phyloP scores from a whole-genome alignment of 2,797 vertebrate species.

The Gorsachius magnificus region DNA sequence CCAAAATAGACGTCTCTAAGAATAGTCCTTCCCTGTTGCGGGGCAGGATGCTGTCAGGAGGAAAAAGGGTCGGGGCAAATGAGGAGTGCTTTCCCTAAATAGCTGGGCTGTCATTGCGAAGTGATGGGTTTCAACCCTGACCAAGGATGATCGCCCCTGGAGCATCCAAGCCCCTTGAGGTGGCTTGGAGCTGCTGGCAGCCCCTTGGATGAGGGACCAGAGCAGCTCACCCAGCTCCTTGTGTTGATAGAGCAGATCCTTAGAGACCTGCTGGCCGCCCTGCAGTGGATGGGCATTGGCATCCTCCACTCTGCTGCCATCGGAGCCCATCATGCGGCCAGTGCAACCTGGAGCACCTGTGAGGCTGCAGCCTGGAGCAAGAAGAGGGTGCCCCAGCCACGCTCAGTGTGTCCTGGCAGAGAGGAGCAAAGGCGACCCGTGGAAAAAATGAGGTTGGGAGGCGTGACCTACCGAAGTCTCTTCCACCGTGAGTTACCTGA shows the following conservation, averaged over 20 bases:
- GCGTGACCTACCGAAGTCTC: not conserved
- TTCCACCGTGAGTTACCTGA: not conserved
- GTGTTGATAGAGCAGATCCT: not conserved
- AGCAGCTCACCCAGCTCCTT: not conserved
- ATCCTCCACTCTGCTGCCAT: not conserved
- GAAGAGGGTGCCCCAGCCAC: not conserved
- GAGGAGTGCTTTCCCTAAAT: not conserved
- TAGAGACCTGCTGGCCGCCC: not conserved
- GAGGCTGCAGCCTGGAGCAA: not conserved
- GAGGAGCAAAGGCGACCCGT: fast-evolving
- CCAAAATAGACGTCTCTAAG: constrained; percentile 30
- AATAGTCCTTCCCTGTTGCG: not conserved
- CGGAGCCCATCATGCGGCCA: fast-evolving
- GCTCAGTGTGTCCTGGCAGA: not conserved
- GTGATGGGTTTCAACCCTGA: not conserved
- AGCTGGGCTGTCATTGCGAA: not conserved
- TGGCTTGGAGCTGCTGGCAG: not conserved
- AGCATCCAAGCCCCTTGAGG: fast-evolving
- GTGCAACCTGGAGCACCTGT: too few relatives aligned
- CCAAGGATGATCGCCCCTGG: fast-evolving
- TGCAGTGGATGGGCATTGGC: not conserved
- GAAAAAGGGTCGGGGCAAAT: not conserved
- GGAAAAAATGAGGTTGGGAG: fast-evolving
- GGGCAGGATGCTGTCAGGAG: constrained; percentile 26
- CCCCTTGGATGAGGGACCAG: not conserved